Base-by-base conservation (phyloP, 2,888 invertebrate species). In the Gortyna flavago region DNA sequence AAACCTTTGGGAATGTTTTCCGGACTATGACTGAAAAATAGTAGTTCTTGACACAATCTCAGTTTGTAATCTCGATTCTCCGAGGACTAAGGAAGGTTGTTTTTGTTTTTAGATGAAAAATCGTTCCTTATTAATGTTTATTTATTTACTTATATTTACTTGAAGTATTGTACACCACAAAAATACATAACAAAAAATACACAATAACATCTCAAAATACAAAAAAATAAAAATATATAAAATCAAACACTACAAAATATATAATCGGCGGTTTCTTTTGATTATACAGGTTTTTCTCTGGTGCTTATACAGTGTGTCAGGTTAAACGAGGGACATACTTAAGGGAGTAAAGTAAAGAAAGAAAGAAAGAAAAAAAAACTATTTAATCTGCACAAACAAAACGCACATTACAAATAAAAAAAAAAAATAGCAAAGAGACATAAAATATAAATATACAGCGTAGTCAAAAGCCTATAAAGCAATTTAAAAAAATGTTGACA, bases 21-120 rank as follows among this genome's bases (percentile, higher is more conserved):
- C 11, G n/a, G n/a, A n/a, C n/a, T 41, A 38, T 25, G 18, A 65
- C n/a, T 69, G n/a, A 61, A 57, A 65, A 48, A 64, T 51, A 44
- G 57, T 38, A 41, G 35, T 32, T 61, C 7, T 18, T 44, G 44
- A 25, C 9, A 48, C n/a, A 38, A 38, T 65, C 54, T 72, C 11
- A 59, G 44, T 66, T 44, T 57, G 6, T 62, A 35, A 72, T 69
- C n/a, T 61, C 35, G 51, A 77, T 66, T 70, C 54, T 32, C 18
- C 8, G 35, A 83, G 21, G 61, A 48, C 18, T 48, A 35, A 68
- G 25, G 21, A 61, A 73, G 61, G 21, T 21, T 4, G 32, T 41
- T 11, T 21, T 1, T 48, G 57, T 25, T 48, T 54, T 16, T 32
- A 54, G 16, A 29, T 44, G 32, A 66, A 11, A 68, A 44, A 65